Conservation (phyloP, 2,797 vertebrate genomes). For the Trachops cirrhosus region DNA sequence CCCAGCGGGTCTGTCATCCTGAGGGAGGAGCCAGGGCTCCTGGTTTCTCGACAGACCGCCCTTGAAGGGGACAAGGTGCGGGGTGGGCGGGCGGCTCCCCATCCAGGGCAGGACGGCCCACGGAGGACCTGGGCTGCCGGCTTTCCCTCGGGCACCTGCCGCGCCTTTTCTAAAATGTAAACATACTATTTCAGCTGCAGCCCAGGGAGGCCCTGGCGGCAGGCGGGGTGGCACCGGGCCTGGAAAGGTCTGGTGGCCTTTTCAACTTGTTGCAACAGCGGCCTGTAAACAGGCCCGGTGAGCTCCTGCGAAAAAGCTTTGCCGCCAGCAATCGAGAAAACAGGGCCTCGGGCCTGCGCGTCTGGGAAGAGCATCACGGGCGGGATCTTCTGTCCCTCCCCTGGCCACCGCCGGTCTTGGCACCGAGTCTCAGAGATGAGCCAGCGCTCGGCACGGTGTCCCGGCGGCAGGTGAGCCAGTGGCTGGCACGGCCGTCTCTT, state of each 20-base stretch:
- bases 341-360: accelerated
- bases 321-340: background rate
- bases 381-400: background rate
- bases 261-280: background rate
- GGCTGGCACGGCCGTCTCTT: background rate
- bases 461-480: background rate
- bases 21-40: background rate
- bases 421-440: background rate
- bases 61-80: accelerated
- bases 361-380: constrained; percentile 3
- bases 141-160: accelerated
- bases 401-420: background rate
- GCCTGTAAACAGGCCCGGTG: background rate
- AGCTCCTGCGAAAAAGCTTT: background rate
- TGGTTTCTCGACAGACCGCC: background rate
- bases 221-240: background rate
- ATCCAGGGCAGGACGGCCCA: background rate
- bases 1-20: accelerated
- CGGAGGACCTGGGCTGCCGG: accelerated
- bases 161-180: background rate
- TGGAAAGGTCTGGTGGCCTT: background rate
- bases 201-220: background rate
- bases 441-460: background rate
- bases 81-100: background rate
- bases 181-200: background rate